Evolutionary conservation across 1,140 invertebrate species (phyloP).

Genomic region (Geopemphigus sp.): DNA sequence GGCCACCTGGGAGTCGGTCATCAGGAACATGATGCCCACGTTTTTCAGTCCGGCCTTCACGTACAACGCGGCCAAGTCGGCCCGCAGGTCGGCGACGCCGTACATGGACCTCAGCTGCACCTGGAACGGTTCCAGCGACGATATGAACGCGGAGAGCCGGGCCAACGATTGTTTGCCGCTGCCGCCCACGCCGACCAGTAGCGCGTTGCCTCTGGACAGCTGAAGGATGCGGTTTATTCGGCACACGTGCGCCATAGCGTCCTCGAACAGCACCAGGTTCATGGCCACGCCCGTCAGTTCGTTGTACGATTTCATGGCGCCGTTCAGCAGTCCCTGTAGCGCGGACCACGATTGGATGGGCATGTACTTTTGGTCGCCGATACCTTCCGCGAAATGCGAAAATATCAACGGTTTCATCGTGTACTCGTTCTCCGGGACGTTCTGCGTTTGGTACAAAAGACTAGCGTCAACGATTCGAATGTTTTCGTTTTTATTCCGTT

Average conservation of each 20-base stretch:
- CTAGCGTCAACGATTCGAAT: no score
- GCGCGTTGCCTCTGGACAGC: constrained; percentile 83
- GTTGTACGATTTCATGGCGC: constrained; percentile 75
- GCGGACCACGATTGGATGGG: constrained; percentile 70
- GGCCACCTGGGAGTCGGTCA: constrained; percentile 90
- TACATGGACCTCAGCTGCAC: constrained; percentile 88
- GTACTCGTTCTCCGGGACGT: constrained; percentile 65
- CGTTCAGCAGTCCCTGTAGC: constrained; percentile 74
- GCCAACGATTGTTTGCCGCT: constrained; percentile 92
- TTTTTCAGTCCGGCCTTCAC: constrained; percentile 84
- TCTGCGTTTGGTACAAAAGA: constrained; percentile 55
- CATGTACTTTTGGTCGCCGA: constrained; percentile 89
- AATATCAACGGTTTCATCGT: constrained; percentile 75
- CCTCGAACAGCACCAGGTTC: constrained; percentile 94
- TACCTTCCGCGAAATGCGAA: constrained; percentile 88
- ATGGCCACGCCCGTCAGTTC: constrained; percentile 74
- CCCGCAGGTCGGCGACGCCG: constrained; percentile 76
- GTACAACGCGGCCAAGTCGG: constrained; percentile 79
- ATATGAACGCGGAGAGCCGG: constrained; percentile 82
- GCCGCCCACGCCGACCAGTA: constrained; percentile 90
- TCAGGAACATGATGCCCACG: constrained; percentile 82
- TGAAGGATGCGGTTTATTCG: constrained; percentile 91
- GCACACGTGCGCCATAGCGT: constrained; percentile 85
- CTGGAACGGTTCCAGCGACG: constrained; percentile 86
- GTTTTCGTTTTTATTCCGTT: no score